A percentile compares a stretch with the other conserved stretches of the same genome.
Conservation (phyloP, 2,113 vertebrate genomes). For the Scatophagus argus region DNA sequence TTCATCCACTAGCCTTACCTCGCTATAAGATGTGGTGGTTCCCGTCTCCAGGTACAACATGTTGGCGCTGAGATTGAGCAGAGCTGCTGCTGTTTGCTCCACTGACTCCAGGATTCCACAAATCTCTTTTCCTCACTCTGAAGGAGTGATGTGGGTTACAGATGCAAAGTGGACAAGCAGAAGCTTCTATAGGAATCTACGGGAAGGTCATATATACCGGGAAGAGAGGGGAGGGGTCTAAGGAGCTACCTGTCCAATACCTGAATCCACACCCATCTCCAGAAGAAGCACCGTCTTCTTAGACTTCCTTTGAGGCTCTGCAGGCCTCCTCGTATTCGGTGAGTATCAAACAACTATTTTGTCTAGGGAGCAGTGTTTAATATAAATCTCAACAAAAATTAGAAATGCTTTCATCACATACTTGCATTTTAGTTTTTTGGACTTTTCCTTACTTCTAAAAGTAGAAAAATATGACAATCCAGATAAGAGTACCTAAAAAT, state of each 20-base stretch:
- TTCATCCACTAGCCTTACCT: conserved; percentile 88
- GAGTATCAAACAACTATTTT: not conserved
- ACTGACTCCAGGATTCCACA: conserved; percentile 97
- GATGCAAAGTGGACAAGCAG: conserved; percentile 86
- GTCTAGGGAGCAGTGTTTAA: not conserved
- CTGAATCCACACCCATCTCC: conserved; percentile 89
- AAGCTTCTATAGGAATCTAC: conserved; percentile 91
- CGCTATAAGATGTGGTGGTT: conserved; percentile 93
- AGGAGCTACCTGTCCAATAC: conserved; percentile 95
- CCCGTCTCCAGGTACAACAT: conserved; percentile 99
- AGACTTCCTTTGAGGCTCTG: conserved; percentile 88
- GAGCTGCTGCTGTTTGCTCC: conserved; percentile 94
- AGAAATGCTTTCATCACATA: not conserved
- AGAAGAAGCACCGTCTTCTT: conserved; percentile 82
- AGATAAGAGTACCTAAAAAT: not conserved
- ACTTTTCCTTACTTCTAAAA: not conserved
- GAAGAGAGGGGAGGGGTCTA: conserved; percentile 88
- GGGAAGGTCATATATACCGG: conserved; percentile 93
- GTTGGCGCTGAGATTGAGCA: conserved; percentile 98
- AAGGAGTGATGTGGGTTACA: conserved; percentile 79
- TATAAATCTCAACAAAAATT: not conserved
- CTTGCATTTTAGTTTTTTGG: not conserved
- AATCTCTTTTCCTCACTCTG: conserved; percentile 89
- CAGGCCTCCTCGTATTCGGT: conserved; percentile 49
- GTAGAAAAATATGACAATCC: not conserved